Evolutionary conservation across 2,888 invertebrate genomes (phyloP), one percentile per base, ranked within the genome.

Genomic region (Taphrorychus bicolor): DNA sequence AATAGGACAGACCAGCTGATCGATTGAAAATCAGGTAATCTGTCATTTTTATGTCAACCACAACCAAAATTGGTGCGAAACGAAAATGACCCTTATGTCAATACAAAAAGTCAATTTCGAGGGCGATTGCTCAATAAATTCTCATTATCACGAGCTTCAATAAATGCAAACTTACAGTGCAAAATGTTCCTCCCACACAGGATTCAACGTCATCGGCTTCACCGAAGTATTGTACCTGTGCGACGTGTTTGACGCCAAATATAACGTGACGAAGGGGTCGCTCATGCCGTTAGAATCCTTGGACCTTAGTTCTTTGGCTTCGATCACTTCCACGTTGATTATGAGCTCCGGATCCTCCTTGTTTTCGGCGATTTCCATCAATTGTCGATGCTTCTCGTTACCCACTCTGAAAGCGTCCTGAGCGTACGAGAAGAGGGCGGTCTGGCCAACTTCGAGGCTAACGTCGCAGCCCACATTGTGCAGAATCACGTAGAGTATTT

Each of bases 121-220:
- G n/a, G n/a, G n/a, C n/a, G n/a, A n/a, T n/a, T n/a, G n/a, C n/a
- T n/a, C n/a, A n/a, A n/a, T n/a, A n/a, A n/a, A n/a, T n/a, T n/a
- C n/a, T n/a, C n/a, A n/a, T n/a, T n/a, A n/a, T n/a, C n/a, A n/a
- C n/a, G n/a, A n/a, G n/a, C n/a, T n/a, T n/a, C n/a, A n/a, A n/a
- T 11, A 9, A 32, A 32, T 32, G 3, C 1, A 32, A 32, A 87
- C 93, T 90, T 85, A 95, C 95, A 98, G 87, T 78, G 95, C 93
- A 83, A 98, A 98, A 83, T 95, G 95, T 84, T 98, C 98, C 81
- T 97, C 97, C 98, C 98, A 98, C 14, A 89, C 83, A 0, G 98
- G 98, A 82, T 92, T 92, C 23, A 99, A 85, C 0, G 97, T 97
- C 74, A 88, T 89, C 11, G 91, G 87, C 82, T 97, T 97, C 17